phyloP scores from a whole-genome alignment of 1,140 invertebrate species.

The Drosophila sproati region DNA sequence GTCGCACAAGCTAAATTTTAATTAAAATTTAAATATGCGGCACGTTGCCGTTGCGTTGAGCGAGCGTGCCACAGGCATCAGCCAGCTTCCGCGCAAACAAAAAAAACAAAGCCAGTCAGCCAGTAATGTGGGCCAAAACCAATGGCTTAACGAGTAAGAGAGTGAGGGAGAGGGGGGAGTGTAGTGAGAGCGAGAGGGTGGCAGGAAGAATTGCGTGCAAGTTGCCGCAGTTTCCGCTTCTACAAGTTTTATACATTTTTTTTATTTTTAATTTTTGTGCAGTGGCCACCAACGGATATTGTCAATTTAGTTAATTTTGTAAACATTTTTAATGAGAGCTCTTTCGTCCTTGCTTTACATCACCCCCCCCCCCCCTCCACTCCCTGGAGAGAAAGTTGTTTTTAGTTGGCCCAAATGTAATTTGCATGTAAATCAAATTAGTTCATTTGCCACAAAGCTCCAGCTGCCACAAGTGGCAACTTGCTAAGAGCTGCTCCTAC shows the following conservation, averaged over 20 bases:
- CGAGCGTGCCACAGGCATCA: slow-evolving; percentile 25
- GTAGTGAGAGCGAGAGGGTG: neutral
- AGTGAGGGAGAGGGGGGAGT: neutral
- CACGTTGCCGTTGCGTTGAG: slow-evolving; percentile 53
- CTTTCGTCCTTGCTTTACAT: neutral
- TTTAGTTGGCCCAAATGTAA: slow-evolving; percentile 61
- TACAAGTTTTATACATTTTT: slow-evolving; percentile 1
- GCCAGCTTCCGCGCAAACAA: neutral
- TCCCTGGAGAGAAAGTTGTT: slow-evolving; percentile 25
- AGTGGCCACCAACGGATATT: slow-evolving; percentile 56
- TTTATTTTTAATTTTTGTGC: slow-evolving; percentile 25
- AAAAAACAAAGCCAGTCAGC: neutral
- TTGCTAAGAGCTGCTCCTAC: slow-evolving; percentile 12
- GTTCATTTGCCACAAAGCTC: slow-evolving; percentile 43
- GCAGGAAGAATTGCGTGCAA: slow-evolving; percentile 3
- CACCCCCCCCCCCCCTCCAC: neutral
- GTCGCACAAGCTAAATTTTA: slow-evolving; percentile 61
- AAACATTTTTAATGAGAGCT: slow-evolving; percentile 63
- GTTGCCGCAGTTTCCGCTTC: neutral
- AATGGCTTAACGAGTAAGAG: slow-evolving; percentile 1
- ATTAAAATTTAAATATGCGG: slow-evolving; percentile 81
- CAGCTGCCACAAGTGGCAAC: slow-evolving; percentile 39
- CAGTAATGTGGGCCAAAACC: slow-evolving; percentile 54
- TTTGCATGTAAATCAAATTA: slow-evolving; percentile 77
- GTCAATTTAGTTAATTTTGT: slow-evolving; percentile 74